Conservation (phyloP, 2,888 invertebrate genomes). For the Dioctria linearis region DNA sequence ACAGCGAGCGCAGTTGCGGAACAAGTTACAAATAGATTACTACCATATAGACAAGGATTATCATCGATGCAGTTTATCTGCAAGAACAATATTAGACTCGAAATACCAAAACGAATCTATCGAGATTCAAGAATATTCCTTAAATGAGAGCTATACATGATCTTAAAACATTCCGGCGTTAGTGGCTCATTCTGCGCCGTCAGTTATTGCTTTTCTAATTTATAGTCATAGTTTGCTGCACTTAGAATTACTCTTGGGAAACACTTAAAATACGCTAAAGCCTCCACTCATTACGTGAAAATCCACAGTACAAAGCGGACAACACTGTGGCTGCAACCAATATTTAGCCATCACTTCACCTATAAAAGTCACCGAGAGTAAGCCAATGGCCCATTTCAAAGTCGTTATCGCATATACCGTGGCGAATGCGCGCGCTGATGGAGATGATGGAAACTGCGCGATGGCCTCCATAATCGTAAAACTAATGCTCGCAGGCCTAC, state of each 20-base stretch:
- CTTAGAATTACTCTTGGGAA: background rate
- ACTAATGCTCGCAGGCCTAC: conserved; percentile 29
- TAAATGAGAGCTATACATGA: background rate
- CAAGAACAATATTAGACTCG: too few relatives aligned
- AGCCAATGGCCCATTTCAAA: conserved; percentile 40
- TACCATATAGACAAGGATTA: too few relatives aligned
- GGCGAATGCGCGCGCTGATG: conserved; percentile 28
- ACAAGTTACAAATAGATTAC: background rate
- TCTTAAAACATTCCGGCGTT: background rate
- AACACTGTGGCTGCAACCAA: conserved; percentile 7
- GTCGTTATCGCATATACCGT: conserved; percentile 28
- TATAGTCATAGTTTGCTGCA: conserved; percentile 10
- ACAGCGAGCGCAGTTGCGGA: background rate
- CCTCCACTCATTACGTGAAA: background rate
- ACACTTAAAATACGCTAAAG: background rate
- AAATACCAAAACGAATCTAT: too few relatives aligned
- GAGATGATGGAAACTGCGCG: conserved; percentile 16
- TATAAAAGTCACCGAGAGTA: conserved; percentile 34
- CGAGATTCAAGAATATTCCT: too few relatives aligned
- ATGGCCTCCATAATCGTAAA: conserved; percentile 49
- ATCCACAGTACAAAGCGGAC: background rate
- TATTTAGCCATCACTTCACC: conserved; percentile 34
- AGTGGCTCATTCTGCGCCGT: conserved; percentile 1
- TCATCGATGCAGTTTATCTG: too few relatives aligned
- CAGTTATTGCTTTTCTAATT: conserved; percentile 13